Evolutionary conservation across 2,113 vertebrate genomes (phyloP).

Genomic region (Hirundichthys speculiger): DNA sequence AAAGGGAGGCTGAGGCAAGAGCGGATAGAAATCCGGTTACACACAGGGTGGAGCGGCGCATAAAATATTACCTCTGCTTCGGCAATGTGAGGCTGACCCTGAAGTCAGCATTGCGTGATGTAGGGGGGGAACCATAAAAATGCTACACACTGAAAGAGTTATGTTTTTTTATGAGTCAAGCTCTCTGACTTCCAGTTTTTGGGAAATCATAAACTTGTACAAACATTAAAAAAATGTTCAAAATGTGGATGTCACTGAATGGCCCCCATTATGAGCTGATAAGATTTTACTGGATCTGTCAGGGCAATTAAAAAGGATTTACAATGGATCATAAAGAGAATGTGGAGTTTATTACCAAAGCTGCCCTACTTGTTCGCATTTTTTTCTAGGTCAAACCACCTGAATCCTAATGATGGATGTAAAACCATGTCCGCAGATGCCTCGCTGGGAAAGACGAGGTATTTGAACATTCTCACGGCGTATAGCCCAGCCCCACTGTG

Average conservation of each 20-base stretch:
- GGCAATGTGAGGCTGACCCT: conserved; percentile 32
- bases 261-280: conserved; percentile 61
- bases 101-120: conserved; percentile 41
- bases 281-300: conserved; percentile 61
- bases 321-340: conserved; percentile 52
- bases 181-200: conserved; percentile 65
- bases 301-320: conserved; percentile 59
- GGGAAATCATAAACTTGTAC: conserved; percentile 71
- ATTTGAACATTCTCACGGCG: not conserved
- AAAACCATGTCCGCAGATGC: not conserved
- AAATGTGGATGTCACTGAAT: conserved; percentile 52
- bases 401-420: conserved; percentile 26
- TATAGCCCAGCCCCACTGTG: not conserved
- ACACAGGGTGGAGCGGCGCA: not conserved
- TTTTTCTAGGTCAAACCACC: conserved; percentile 20
- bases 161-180: conserved; percentile 51
- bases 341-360: conserved; percentile 38
- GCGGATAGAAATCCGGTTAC: conserved; percentile 23
- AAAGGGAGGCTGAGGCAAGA: conserved; percentile 15
- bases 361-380: not conserved
- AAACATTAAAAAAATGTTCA: conserved; percentile 55
- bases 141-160: conserved; percentile 47
- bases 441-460: not conserved
- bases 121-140: conserved; percentile 52
- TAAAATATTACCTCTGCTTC: conserved; percentile 42